Conservation (phyloP, 53 echinoderm and acorn worm genomes). For the Astropecten irregularis region DNA sequence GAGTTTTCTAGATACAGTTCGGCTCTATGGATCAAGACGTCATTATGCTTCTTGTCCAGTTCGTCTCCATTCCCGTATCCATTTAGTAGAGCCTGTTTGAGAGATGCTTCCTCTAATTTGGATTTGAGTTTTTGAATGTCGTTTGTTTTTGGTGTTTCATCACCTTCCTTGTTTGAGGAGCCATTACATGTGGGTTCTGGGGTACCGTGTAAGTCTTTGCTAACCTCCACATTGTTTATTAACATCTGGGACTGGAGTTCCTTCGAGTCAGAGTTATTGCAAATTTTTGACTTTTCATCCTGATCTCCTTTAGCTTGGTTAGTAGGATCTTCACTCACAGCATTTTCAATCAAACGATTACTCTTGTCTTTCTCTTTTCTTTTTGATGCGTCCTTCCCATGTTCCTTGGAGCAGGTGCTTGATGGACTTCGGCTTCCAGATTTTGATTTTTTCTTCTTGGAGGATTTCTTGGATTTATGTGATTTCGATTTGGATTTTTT, state of each 20-base stretch:
- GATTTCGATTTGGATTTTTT: constrained; percentile 47
- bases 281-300: neutral
- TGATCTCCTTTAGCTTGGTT: neutral
- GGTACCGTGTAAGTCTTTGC: neutral
- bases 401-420: constrained; percentile 31
- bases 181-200: constrained; percentile 38
- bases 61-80: constrained; percentile 53
- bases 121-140: constrained; percentile 46
- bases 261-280: constrained; percentile 37
- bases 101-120: constrained; percentile 38
- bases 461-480: constrained; percentile 50
- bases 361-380: constrained; percentile 14
- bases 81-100: constrained; percentile 52
- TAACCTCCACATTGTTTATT: neutral
- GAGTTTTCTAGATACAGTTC: constrained; percentile 41
- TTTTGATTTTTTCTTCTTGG: constrained; percentile 54
- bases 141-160: constrained; percentile 21
- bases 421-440: constrained; percentile 12
- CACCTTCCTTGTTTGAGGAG: constrained; percentile 13
- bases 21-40: constrained; percentile 39
- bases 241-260: neutral
- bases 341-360: constrained; percentile 12
- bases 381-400: neutral
- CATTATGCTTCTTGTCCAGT: constrained; percentile 35
- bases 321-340: neutral